These are phyloP conservation scores for Eupithecia pulchellata DNA, from an alignment of 2,888 invertebrate species.

Conservation along the genomic window DNA sequence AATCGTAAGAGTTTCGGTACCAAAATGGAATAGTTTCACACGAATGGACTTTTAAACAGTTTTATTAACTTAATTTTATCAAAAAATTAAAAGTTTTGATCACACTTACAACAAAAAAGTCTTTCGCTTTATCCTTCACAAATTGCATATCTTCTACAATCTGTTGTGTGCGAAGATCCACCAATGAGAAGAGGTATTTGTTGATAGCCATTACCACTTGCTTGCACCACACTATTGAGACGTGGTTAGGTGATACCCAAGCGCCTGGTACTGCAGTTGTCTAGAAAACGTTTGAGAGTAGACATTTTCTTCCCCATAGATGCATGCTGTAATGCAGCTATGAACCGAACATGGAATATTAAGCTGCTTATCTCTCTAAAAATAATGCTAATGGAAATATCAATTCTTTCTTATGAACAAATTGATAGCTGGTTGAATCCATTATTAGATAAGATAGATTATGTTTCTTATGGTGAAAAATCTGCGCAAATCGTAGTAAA, in stretches of 20 bases:
- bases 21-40: not conserved
- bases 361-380: too few relatives aligned
- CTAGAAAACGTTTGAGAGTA: constrained; percentile 67
- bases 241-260: constrained; percentile 95
- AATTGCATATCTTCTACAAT: constrained; percentile 57
- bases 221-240: constrained; percentile 97
- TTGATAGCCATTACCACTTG: constrained; percentile 93
- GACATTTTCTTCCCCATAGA: not conserved
- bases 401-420: too few relatives aligned
- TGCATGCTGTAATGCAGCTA: not conserved
- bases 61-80: not conserved
- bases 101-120: constrained; percentile 70
- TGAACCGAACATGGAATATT: not conserved
- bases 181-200: constrained; percentile 92
- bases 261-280: constrained; percentile 91
- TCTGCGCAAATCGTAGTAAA: too few relatives aligned
- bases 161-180: constrained; percentile 84
- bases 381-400: too few relatives aligned
- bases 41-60: not conserved
- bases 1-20: not conserved
- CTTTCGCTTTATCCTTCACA: constrained; percentile 60
- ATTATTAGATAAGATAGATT: too few relatives aligned
- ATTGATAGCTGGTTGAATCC: too few relatives aligned
- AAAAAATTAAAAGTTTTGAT: not conserved
- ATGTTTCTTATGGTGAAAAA: too few relatives aligned